phyloP scores from a whole-genome alignment of 1,140 invertebrate genomes.

The Venturia canescens region DNA sequence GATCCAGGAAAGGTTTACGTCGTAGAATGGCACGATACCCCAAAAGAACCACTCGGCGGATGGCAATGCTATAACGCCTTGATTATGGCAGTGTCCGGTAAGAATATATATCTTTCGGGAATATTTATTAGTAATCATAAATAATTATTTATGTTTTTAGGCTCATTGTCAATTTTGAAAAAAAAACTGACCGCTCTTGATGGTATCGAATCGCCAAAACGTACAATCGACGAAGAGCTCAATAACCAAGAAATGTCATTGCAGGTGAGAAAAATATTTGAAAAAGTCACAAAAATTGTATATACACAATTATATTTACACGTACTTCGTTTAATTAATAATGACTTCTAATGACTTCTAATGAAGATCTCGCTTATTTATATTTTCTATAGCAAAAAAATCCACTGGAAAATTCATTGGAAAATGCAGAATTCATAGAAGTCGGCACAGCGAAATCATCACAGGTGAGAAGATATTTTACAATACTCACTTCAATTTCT shows the following conservation, averaged over 20 bases:
- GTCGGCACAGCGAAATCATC: too few relatives aligned
- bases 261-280: neutral
- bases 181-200: neutral
- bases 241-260: neutral
- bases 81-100: constrained; percentile 15
- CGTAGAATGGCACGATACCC: constrained; percentile 8
- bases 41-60: constrained; percentile 1
- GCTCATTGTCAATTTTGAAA: neutral
- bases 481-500: too few relatives aligned
- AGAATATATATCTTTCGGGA: too few relatives aligned
- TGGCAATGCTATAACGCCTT: neutral
- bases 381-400: too few relatives aligned
- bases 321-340: neutral
- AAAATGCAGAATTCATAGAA: too few relatives aligned
- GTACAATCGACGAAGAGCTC: neutral
- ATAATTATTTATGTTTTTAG: neutral
- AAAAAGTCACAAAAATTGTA: neutral
- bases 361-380: too few relatives aligned
- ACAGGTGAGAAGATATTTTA: too few relatives aligned
- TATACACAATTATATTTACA: neutral
- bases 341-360: neutral
- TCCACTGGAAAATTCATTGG: too few relatives aligned
- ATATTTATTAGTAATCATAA: neutral
- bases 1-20: constrained; percentile 25
- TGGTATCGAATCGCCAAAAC: constrained; percentile 1